Percentiles rank a stretch among this genome's conserved stretches.
phyloP scores from a whole-genome alignment of 2,797 vertebrate genomes.

The Pseudomugil gertrudae region DNA sequence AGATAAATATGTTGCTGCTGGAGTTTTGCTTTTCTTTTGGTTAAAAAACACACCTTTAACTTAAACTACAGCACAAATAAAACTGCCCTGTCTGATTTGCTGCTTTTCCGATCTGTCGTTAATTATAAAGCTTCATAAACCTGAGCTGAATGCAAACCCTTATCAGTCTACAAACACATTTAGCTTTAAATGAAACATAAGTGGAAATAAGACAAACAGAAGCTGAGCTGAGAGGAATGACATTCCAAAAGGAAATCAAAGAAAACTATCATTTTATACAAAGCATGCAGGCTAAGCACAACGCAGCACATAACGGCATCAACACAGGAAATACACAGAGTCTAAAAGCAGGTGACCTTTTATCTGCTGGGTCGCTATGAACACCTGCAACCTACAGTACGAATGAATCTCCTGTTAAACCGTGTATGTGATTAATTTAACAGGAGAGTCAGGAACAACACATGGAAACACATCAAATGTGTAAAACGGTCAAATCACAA shows the following conservation, averaged over 20 bases:
- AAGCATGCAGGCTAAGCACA: slow-evolving; percentile 42
- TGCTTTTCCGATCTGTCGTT: slow-evolving; percentile 61
- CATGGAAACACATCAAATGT: not conserved
- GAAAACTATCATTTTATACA: slow-evolving; percentile 46
- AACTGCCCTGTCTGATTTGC: slow-evolving; percentile 59
- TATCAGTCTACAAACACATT: not conserved
- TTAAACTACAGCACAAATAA: slow-evolving; percentile 20
- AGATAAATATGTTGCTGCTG: slow-evolving; percentile 54
- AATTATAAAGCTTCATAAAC: no score
- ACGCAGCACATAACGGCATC: slow-evolving; percentile 31
- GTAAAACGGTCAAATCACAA: not conserved
- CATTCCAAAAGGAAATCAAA: slow-evolving; percentile 10
- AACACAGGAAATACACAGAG: slow-evolving; percentile 40
- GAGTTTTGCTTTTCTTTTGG: slow-evolving; percentile 38
- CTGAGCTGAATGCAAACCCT: no score
- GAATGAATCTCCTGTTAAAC: slow-evolving; percentile 1
- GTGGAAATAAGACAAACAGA: not conserved
- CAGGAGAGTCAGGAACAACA: slow-evolving; percentile 18
- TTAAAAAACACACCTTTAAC: slow-evolving; percentile 1
- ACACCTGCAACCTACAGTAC: not conserved
- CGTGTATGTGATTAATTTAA: not conserved
- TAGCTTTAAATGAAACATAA: not conserved
- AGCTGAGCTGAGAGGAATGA: not conserved
- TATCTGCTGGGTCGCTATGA: not conserved
- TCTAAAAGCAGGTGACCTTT: slow-evolving; percentile 31